Base-by-base conservation (phyloP, 2,888 invertebrate species). In the Adela reaumurella region DNA sequence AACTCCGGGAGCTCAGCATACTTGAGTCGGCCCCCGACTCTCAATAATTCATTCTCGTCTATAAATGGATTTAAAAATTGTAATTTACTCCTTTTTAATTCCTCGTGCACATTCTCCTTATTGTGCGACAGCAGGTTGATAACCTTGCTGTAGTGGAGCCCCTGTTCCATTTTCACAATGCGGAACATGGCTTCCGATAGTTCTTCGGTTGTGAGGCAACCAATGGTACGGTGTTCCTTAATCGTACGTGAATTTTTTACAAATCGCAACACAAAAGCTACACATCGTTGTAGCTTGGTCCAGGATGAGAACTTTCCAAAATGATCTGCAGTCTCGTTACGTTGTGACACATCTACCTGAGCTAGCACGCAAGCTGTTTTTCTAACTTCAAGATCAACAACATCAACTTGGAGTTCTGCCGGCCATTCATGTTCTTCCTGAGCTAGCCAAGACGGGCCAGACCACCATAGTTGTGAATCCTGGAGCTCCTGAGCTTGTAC, bases 281-380 rank as follows among this genome's bases (percentile, higher is more conserved):
- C 50, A 24, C 24, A 43, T 29, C 52, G 35, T 16, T 55, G 42
- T 46, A 55, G 11, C 47, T 44, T 49, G 8, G 3, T 20, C 5
- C 46, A 43, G 14, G 42, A 46, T 6, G 53, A 55, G 45, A 42
- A 50, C 17, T 48, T 52, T 28, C 50, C 42, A 19, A 55, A 49
- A 0, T 46, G 10, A 1, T 48, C 29, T 4, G 11, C 35, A 8
- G n/a, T 35, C 8, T 35, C 35, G n/a, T 35, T 35, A 14, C n/a
- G 35, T 14, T 35, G 35, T 35, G 35, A 35, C 35, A 14, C n/a
- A 35, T 14, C 35, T 35, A 11, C 35, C 35, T 35, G 35, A 14
- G 35, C n/a, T 14, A 14, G 6, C n/a, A 14, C 35, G 14, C 35
- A 35, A 35, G 35, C 35, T 35, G 35, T 35, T 35, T 14, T 14